Evolutionary conservation across 2,888 invertebrate genomes (phyloP).

Genomic region (Ectemnius lituratus): DNA sequence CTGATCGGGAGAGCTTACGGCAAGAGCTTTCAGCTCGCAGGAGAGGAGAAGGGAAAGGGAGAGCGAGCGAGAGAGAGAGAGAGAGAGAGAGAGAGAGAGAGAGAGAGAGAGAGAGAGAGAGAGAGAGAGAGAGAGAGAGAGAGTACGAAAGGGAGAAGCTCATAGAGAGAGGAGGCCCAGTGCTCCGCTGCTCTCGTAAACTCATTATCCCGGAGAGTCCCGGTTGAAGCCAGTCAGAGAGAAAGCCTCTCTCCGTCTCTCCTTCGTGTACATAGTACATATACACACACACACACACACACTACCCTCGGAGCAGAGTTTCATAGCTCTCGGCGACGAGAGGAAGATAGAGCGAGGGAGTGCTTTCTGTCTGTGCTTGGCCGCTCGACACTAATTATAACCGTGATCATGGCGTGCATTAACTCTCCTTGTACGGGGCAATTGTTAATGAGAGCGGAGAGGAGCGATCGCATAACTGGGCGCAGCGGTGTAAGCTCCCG

Average conservation of each 20-base stretch:
- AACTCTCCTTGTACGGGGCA: conserved; percentile 64
- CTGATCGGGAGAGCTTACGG: conserved; percentile 32
- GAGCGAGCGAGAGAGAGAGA: no score
- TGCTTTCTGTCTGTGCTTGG: conserved; percentile 1
- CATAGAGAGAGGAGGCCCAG: conserved; percentile 34
- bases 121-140: no score
- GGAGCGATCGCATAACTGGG: conserved; percentile 62
- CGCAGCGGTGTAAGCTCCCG: conserved; percentile 35
- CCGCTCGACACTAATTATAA: conserved; percentile 66
- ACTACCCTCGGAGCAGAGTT: conserved; percentile 25
- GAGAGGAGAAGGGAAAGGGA: no score
- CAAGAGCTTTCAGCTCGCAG: no score
- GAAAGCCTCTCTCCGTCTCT: conserved; percentile 22
- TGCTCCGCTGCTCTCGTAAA: conserved; percentile 53
- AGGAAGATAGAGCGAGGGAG: no score
- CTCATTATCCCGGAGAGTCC: conserved; percentile 56
- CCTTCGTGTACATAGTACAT: background rate
- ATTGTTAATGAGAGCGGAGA: conserved; percentile 66
- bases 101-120: background rate
- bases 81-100: no score
- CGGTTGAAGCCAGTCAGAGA: no score
- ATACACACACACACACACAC: background rate
- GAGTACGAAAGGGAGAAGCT: background rate
- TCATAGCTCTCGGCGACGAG: background rate
- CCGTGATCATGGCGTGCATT: conserved; percentile 65